Evolutionary conservation across 2,113 vertebrate species (phyloP).

Genomic region (Phodopus roborovskii): DNA sequence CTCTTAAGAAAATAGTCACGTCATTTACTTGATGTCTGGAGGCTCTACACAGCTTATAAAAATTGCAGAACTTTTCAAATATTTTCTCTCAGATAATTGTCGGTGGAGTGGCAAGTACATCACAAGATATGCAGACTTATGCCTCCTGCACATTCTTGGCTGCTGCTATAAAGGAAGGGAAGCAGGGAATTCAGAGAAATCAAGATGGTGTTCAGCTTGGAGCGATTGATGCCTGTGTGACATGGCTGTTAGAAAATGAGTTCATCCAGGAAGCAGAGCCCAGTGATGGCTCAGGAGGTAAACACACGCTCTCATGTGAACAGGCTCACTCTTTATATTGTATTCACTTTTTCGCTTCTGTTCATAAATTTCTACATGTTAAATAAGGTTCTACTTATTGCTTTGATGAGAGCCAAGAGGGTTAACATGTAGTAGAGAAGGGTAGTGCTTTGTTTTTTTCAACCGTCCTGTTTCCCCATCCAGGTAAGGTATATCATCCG

Average conservation of each 20-base stretch:
- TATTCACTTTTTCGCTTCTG: background rate
- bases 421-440: constrained; percentile 7
- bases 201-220: constrained; percentile 83
- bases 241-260: constrained; percentile 96
- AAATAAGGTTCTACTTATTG: constrained; percentile 32
- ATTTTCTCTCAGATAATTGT: constrained; percentile 92
- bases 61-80: constrained; percentile 60
- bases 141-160: constrained; percentile 95
- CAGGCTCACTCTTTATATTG: constrained; percentile 23
- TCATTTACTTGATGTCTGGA: constrained; percentile 40
- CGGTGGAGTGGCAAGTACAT: constrained; percentile 93
- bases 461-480: constrained; percentile 13
- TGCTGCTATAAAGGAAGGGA: constrained; percentile 84
- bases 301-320: constrained; percentile 34
- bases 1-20: constrained; percentile 10
- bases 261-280: constrained; percentile 92
- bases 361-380: constrained; percentile 18
- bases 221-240: constrained; percentile 92
- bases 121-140: constrained; percentile 92
- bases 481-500: constrained; percentile 91
- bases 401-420: background rate
- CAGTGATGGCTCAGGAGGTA: constrained; percentile 84
- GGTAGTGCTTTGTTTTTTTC: background rate
- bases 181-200: constrained; percentile 71
- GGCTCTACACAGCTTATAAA: background rate